These are phyloP conservation scores for Arenaria interpres DNA, from an alignment of 2,113 vertebrate genomes.

Conservation along the genomic window DNA sequence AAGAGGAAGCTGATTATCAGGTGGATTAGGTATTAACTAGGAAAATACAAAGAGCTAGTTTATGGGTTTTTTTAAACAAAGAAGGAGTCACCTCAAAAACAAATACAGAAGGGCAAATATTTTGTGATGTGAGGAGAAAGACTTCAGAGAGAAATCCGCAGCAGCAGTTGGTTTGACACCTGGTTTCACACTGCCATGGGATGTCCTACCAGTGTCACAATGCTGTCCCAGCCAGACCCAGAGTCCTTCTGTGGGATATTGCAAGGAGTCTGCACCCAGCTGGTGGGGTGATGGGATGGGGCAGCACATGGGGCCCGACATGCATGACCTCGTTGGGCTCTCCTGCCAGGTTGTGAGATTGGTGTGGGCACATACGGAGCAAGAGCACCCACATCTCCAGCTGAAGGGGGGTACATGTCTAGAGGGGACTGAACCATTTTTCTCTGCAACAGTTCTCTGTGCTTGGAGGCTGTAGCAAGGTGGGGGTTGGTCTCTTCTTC, in stretches of 20 bases:
- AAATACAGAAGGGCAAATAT: not conserved
- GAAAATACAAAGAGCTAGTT: not conserved
- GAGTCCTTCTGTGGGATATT: not conserved
- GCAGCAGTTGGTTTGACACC: not conserved
- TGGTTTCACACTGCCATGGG: not conserved
- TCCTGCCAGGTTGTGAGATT: not conserved
- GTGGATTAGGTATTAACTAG: not conserved
- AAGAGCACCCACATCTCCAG: not conserved
- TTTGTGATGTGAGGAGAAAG: not conserved
- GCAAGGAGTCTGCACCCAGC: no score
- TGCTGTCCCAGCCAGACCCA: fast-evolving
- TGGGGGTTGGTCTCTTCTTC: not conserved
- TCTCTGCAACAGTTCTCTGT: not conserved
- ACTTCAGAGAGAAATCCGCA: fast-evolving
- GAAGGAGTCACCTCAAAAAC: not conserved
- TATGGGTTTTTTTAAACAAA: not conserved
- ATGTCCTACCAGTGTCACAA: not conserved
- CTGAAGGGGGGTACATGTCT: not conserved
- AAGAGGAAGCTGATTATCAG: not conserved
- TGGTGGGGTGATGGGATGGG: not conserved
- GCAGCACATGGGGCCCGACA: fast-evolving
- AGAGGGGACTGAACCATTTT: not conserved
- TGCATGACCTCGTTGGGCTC: not conserved
- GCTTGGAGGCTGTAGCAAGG: not conserved
- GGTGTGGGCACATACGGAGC: not conserved